phyloP scores from a whole-genome alignment of 2,888 invertebrate species.

The Drosophila mulleri region DNA sequence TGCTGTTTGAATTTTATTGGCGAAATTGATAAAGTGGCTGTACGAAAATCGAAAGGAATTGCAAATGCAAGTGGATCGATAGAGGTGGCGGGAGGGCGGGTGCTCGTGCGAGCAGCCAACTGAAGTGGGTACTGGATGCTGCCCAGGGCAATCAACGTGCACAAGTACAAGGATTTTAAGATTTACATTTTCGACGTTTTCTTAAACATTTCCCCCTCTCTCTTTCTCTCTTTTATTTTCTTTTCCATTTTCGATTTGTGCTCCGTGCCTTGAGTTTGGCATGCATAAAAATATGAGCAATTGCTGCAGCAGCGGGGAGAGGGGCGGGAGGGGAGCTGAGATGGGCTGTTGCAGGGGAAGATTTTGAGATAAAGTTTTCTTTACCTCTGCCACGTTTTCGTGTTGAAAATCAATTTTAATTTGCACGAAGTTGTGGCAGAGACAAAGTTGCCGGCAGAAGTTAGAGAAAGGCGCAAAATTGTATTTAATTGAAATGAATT shows the following conservation, averaged over 20 bases:
- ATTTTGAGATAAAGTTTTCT: conserved; percentile 14
- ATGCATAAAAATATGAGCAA: conserved; percentile 54
- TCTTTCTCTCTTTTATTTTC: conserved; percentile 8
- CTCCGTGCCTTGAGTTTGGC: conserved; percentile 36
- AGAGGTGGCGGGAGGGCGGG: not conserved
- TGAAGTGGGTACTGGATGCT: not conserved
- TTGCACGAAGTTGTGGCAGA: conserved; percentile 11
- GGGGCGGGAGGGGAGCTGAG: not conserved
- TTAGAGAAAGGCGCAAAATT: not conserved
- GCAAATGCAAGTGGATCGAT: conserved; percentile 63
- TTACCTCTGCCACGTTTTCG: not conserved
- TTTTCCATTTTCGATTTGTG: conserved; percentile 21
- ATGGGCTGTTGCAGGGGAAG: no score
- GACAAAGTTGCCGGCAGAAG: not conserved
- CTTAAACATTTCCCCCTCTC: conserved; percentile 15
- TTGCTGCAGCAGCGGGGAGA: not conserved
- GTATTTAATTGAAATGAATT: not conserved
- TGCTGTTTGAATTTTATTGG: conserved; percentile 75
- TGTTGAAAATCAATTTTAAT: conserved; percentile 41
- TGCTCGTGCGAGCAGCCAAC: not conserved
- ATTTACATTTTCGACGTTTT: conserved; percentile 47
- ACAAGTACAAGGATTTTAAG: conserved; percentile 60
- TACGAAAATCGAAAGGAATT: conserved; percentile 69
- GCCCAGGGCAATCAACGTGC: conserved; percentile 62
- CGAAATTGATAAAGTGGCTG: conserved; percentile 78